Conservation (phyloP, 2,113 vertebrate species). For the Grammomys surdaster region DNA sequence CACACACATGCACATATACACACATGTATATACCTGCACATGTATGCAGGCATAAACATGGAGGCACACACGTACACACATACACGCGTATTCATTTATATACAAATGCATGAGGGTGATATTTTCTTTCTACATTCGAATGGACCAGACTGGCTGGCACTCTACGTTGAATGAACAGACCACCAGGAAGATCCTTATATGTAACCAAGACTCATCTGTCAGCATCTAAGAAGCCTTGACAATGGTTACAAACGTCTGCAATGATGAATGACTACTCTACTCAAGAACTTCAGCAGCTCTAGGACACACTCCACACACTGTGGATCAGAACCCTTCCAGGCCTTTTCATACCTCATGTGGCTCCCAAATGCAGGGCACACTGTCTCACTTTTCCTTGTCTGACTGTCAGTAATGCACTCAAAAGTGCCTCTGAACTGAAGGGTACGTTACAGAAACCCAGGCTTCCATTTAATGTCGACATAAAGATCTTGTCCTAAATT, state of each 20-base stretch:
- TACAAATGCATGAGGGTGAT: background rate
- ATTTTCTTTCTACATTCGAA: conserved; percentile 5
- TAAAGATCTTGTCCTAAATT: conserved; percentile 16
- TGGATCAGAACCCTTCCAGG: background rate
- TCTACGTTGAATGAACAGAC: background rate
- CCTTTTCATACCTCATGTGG: background rate
- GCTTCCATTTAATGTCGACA: background rate
- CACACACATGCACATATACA: background rate
- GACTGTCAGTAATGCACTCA: background rate
- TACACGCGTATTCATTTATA: background rate
- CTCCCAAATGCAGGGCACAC: background rate
- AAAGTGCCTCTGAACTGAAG: background rate
- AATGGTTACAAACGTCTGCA: background rate
- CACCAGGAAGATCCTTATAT: background rate
- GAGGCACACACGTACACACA: background rate
- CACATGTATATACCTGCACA: background rate
- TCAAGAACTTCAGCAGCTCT: background rate
- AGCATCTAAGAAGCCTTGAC: background rate
- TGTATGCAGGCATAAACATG: background rate
- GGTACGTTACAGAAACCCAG: background rate
- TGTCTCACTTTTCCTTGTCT: background rate
- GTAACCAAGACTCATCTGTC: background rate
- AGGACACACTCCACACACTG: background rate
- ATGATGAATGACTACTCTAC: background rate
- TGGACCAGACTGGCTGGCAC: background rate